Conservation (phyloP, 2,888 invertebrate species). For the Nemoura dubitans region DNA sequence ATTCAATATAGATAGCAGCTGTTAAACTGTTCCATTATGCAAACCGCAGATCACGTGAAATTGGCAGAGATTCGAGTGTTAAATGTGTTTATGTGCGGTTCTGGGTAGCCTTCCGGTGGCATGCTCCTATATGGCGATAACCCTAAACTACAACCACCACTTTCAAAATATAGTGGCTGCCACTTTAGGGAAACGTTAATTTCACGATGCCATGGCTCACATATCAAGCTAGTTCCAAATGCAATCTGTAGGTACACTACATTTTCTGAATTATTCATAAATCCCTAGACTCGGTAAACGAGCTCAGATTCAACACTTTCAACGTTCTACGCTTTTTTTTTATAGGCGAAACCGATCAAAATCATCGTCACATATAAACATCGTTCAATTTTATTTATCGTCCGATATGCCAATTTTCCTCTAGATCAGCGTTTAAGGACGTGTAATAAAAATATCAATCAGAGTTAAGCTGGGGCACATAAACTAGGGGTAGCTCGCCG, state of each 20-base stretch:
- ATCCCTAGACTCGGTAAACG: not conserved
- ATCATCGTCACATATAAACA: not conserved
- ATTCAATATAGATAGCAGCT: not conserved
- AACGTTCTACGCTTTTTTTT: not conserved
- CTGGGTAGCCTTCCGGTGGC: not conserved
- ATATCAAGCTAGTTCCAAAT: not conserved
- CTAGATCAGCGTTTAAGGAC: not conserved
- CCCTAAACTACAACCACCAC: not conserved
- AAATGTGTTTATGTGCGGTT: not conserved
- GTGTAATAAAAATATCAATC: not conserved
- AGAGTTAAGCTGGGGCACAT: not conserved
- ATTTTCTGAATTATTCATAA: not conserved
- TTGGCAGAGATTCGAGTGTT: not conserved
- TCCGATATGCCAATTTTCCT: not conserved
- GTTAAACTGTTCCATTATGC: constrained; percentile 7
- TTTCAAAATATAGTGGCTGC: not conserved
- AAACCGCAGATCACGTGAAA: not conserved
- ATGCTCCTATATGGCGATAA: not conserved
- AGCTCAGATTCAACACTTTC: not conserved
- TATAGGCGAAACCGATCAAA: not conserved
- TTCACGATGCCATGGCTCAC: not conserved
- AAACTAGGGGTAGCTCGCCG: not conserved
- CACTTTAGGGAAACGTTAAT: not conserved
- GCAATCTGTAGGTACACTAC: not conserved
- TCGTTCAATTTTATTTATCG: not conserved